Evolutionary conservation across 2,888 invertebrate genomes (phyloP).

Genomic region (Lasioglossum leucozonium): DNA sequence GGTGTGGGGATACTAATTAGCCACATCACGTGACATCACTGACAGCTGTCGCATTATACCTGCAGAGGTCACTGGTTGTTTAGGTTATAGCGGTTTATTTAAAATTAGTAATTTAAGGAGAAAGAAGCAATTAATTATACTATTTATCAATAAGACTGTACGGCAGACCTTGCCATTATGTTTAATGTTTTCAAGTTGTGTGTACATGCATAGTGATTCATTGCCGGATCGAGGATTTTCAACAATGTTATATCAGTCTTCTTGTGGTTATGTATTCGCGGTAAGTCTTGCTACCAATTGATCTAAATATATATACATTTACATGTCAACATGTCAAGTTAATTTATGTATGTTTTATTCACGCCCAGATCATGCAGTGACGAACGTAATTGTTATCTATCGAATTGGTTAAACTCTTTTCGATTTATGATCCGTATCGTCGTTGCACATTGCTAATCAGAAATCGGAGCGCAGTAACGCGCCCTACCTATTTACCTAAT

Average conservation of each 20-base stretch:
- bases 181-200: neutral
- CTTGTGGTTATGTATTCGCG: neutral
- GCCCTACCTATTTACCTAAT: no score
- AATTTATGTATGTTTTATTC: neutral
- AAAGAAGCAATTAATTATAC: neutral
- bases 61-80: neutral
- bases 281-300: neutral
- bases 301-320: neutral
- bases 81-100: conserved; percentile 8
- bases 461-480: neutral
- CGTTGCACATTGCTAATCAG: neutral
- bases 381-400: neutral
- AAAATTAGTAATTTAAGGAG: neutral
- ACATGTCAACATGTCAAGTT: neutral
- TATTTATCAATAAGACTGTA: neutral
- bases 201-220: neutral
- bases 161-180: neutral
- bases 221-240: neutral
- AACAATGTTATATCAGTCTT: neutral
- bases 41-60: neutral
- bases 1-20: neutral
- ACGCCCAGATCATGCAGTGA: neutral
- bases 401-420: neutral
- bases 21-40: neutral
- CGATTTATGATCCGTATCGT: neutral